Percentiles rank a stretch among this genome's conserved stretches.
phyloP scores from a whole-genome alignment of 2,797 vertebrate species.

The Balearica regulorum region DNA sequence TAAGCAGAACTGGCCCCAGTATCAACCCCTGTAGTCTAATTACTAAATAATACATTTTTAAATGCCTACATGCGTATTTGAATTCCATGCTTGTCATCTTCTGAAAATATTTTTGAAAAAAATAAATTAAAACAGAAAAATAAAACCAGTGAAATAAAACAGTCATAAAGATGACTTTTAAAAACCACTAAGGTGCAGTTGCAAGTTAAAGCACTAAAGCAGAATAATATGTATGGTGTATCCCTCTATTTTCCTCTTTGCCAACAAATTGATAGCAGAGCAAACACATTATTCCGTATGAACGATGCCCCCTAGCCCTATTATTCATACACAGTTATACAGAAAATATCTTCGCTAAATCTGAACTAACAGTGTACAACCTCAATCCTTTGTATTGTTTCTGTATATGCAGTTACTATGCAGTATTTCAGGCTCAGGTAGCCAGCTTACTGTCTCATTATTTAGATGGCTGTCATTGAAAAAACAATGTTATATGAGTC shows the following conservation, averaged over 20 bases:
- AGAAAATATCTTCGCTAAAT: neutral
- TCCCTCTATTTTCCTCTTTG: neutral
- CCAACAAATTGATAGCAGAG: neutral
- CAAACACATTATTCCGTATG: neutral
- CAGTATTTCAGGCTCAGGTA: neutral
- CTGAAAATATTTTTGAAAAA: neutral
- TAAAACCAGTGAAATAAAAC: neutral
- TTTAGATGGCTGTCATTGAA: neutral
- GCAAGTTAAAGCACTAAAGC: neutral
- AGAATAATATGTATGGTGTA: fast-evolving
- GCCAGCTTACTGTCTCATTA: neutral
- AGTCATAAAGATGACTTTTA: neutral
- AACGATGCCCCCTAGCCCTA: neutral
- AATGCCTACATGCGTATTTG: neutral
- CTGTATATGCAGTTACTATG: neutral
- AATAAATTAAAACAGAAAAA: neutral
- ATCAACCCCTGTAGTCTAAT: neutral
- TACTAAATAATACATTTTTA: neutral
- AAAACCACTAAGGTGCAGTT: neutral
- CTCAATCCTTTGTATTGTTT: neutral
- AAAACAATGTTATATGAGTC: neutral
- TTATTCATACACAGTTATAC: neutral
- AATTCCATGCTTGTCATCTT: neutral
- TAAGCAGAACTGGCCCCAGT: neutral
- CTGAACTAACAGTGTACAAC: neutral